Conservation (phyloP, 1,140 invertebrate genomes). For the Macrosteles quadrilineatus region DNA sequence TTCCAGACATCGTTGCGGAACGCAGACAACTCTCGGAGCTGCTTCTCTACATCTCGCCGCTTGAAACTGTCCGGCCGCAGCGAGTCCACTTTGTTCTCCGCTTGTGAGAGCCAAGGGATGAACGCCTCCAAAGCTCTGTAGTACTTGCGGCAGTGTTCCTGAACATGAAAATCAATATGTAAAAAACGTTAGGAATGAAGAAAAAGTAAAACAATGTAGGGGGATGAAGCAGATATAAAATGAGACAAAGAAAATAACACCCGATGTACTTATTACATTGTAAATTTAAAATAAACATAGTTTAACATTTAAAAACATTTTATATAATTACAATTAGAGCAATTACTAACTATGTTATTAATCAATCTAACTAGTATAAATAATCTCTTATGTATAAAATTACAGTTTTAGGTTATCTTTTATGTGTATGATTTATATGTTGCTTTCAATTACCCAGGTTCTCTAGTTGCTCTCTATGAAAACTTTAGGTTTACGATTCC, state of each 20-base stretch:
- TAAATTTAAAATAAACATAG: too few species aligned
- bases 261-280: too few species aligned
- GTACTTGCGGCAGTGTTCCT: constrained; percentile 89
- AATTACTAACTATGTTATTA: too few species aligned
- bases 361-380: too few species aligned
- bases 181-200: background rate
- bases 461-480: too few species aligned
- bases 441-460: too few species aligned
- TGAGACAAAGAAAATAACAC: background rate
- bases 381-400: too few species aligned
- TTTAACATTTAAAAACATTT: too few species aligned
- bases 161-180: constrained; percentile 28
- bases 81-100: constrained; percentile 80
- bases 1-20: constrained; percentile 93
- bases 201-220: background rate
- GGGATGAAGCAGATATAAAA: background rate
- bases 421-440: too few species aligned
- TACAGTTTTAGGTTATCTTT: too few species aligned
- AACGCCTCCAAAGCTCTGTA: constrained; percentile 81
- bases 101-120: constrained; percentile 82
- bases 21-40: constrained; percentile 84
- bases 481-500: too few species aligned
- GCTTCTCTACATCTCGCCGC: constrained; percentile 83
- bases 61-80: constrained; percentile 80
- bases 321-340: too few species aligned